Base-by-base conservation (phyloP, 1,140 invertebrate species). In the Caerostris darwini region DNA sequence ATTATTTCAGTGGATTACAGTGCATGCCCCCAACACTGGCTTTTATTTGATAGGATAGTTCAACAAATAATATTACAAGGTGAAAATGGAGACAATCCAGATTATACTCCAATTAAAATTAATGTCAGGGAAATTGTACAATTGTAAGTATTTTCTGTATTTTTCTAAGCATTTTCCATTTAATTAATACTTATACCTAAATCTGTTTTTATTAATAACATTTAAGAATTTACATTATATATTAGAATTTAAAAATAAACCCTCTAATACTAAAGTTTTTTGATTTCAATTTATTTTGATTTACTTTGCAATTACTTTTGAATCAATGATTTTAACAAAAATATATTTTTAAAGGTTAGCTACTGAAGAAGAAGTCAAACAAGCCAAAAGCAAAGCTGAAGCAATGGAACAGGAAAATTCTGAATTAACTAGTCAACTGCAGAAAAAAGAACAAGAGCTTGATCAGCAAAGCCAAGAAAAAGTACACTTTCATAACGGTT, bases 31-130 rank as follows among this genome's bases (percentile, higher is more conserved):
- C 98, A 99, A 94, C 98, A 99, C 95, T 99, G 99, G 99, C 96
- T 99, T 54, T 96, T 99, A 57, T 98, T 99, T 95, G 99, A 99
- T 96, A 97, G 99, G 89, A 98, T 99, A 86, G 97, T 98, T n/a
- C 99, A 99, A 96, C 99, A 99, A 96, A 97, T 99, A 59, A 97
- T 99, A 53, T 96, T 99, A n/a, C 99, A 99, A 96, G 96, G 97
- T 4, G 97, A 97, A 95, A 97, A 96, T 90, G 97, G 96, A 57
- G 97, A 97, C 95, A 97, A 99, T 96, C 98, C 98, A 2, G 98
- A 99, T 95, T 97, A 98, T 3, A 97, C 98, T 2, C 98, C 98
- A 0, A 96, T 99, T 59, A 97, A 98, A 90, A 99, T 99, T 64
- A 99, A 99, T 95, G 98, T 99, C 1, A 98, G 97, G 95, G 98